Evolutionary conservation across 2,888 invertebrate genomes (phyloP), one percentile per base, ranked within the genome.

Genomic region (Orthonevra nobilis): DNA sequence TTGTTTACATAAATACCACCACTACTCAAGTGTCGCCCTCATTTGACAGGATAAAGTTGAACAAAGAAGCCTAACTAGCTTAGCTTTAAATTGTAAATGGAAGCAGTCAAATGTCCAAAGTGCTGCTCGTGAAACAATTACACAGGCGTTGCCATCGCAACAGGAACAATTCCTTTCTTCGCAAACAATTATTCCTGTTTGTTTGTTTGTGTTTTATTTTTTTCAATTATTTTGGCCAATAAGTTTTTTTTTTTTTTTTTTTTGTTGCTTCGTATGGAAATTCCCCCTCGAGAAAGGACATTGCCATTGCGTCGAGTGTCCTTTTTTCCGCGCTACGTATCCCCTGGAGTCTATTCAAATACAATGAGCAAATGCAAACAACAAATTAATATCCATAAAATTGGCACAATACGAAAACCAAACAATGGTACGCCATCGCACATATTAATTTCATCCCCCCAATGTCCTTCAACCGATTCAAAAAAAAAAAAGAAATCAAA

Each of bases 321-420:
- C 36, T 3, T 15, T 26, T 42, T 17, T 14, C 28, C 2, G 1
- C 5, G 14, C 12, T 17, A 20, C 1, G 23, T 15, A n/a, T 10
- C 50, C 63, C 26, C 69, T 2, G 15, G 72, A 40, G 40, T 64
- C 60, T 30, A 60, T 77, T 70, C 70, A 40, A 38, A 70, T 50
- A 77, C 70, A 64, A 60, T 60, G 44, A 64, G 32, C 52, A 38
- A 77, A 52, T 66, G 61, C 70, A 77, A 77, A 72, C 77, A 77
- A 70, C 77, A 72, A 77, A 77, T 77, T 77, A 77, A 72, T 77
- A 72, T 77, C 77, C 77, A 70, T 64, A 77, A 77, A 77, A 77
- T 72, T 70, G 72, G 77, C 72, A 72, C 72, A 77, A 72, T 77
- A 64, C 64, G 34, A 77, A 77, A 60, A 60, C 40, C 58, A 77